phyloP scores from a whole-genome alignment of 2,797 vertebrate genomes.

The Pachyuromys duprasi region DNA sequence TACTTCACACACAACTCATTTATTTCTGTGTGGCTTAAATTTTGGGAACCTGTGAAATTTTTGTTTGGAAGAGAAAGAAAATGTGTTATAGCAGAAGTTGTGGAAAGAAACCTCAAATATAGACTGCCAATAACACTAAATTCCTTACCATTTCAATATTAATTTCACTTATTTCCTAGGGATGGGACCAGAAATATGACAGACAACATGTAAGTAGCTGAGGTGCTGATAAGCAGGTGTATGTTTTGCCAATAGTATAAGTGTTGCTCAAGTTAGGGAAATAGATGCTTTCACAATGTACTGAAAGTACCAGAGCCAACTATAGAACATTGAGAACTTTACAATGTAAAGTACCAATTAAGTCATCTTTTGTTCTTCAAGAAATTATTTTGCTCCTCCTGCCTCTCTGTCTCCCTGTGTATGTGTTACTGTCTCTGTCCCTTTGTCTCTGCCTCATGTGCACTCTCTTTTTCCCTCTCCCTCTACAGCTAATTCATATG shows the following conservation, averaged over 20 bases:
- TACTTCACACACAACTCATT: not conserved
- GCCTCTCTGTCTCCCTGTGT: not conserved
- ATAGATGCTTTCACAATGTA: not conserved
- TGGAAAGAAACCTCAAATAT: not conserved
- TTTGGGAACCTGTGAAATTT: not conserved
- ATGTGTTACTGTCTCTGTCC: not conserved
- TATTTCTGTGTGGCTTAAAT: not conserved
- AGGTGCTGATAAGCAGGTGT: not conserved
- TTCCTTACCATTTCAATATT: not conserved
- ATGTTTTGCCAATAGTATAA: not conserved
- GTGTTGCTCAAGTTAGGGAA: not conserved
- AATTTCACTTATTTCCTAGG: not conserved
- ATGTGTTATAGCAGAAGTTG: not conserved
- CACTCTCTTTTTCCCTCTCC: no score
- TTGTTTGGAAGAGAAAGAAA: not conserved
- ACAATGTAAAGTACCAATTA: not conserved
- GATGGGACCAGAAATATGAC: not conserved
- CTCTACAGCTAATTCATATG: not conserved
- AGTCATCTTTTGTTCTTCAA: not conserved
- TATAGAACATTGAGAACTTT: not conserved
- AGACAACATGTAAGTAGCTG: not conserved
- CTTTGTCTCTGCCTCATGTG: not conserved
- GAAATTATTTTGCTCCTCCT: not conserved
- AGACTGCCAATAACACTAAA: not conserved
- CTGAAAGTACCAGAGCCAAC: not conserved